Base-by-base conservation (phyloP, 2,888 invertebrate species). In the Eulithis prunata region DNA sequence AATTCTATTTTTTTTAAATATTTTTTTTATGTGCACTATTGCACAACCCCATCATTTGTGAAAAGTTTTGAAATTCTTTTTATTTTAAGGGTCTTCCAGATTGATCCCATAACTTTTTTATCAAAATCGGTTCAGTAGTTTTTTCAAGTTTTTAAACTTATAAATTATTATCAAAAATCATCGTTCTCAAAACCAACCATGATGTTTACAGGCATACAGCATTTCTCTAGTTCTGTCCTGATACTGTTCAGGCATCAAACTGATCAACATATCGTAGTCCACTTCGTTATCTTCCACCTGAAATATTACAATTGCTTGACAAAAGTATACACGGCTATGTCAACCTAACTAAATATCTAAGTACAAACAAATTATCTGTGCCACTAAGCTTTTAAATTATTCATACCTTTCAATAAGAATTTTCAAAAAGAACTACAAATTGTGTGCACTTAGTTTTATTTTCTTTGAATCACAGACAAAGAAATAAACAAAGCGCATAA, bases 181-280 rank as follows among this genome's bases (percentile, higher is more conserved):
- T 21, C 21, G 21, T 6, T 8, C 14, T 10, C 21, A 54, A 14
- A 14, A 54, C 54, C n/a, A 72, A 93, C 93, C 93, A 2, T 85
- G 76, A 78, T 92, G 85, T 81, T 85, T 89, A 72, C 93, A 93
- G 0, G 78, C 70, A 55, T 84, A 81, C 71, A 93, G 84, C 93
- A 93, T 92, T 60, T 84, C 85, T 7, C 75, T 74, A 0, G 91
- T 86, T 77, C 90, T 80, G 0, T 89, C 88, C 21, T 73, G 82
- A 70, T 89, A 90, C 59, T 84, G 77, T n/a, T 93, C 93, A 0
- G 93, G 93, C 47, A 93, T 93, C 68, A 93, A 78, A 68, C 90
- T 89, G 49, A 91, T 77, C 77, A 93, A 73, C 91, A 93, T 90
- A 32, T 93, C 93, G 61, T 92, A 93, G 72, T 93, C 93, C 10